These are phyloP conservation scores for Phaetusa simplex DNA, from an alignment of 2,113 vertebrate genomes.

Conservation along the genomic window DNA sequence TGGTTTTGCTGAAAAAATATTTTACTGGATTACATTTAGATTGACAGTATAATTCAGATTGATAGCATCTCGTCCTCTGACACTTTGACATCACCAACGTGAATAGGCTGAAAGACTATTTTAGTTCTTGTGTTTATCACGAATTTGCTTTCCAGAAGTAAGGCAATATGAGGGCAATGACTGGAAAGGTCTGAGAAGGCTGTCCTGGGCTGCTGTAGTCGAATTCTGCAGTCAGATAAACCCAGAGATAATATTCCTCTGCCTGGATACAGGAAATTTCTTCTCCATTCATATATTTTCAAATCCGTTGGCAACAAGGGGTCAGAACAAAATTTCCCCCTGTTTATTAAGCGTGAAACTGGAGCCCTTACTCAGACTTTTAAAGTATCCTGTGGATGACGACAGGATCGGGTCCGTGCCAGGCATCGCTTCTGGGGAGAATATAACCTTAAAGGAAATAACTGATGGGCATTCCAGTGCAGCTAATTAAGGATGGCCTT, in stretches of 20 bases:
- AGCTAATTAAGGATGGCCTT: background rate
- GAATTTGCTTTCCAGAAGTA: background rate
- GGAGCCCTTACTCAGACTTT: background rate
- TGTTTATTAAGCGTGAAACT: background rate
- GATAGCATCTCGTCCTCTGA: background rate
- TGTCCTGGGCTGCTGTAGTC: background rate
- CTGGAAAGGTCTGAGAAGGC: background rate
- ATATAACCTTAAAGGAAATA: background rate
- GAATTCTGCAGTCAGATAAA: background rate
- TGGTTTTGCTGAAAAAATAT: background rate
- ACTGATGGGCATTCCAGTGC: background rate
- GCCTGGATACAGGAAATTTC: background rate
- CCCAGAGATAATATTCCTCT: background rate
- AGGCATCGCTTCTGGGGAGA: background rate
- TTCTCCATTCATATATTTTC: background rate
- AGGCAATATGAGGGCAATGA: background rate
- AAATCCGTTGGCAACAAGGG: background rate
- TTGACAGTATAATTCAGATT: background rate
- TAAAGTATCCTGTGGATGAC: accelerated
- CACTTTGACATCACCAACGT: background rate
- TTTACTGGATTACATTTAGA: background rate
- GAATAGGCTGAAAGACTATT: background rate
- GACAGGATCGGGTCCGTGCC: background rate
- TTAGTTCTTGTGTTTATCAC: background rate
- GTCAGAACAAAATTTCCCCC: background rate